Base-by-base conservation (phyloP, 1,140 invertebrate genomes). In the Leptopilina clavipes region DNA sequence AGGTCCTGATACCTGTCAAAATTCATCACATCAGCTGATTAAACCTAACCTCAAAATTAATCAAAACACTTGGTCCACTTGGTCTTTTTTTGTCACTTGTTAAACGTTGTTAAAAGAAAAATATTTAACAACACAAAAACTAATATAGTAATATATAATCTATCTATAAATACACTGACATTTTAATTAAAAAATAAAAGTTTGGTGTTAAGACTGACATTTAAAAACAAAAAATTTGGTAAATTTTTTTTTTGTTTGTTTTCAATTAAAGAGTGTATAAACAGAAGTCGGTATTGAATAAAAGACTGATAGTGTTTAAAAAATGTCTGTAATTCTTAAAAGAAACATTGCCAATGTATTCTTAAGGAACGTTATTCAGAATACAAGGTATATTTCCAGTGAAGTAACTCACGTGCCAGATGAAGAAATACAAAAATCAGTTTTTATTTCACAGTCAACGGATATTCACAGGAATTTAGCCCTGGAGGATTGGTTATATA, bases 401-500 rank as follows among this genome's bases (percentile, higher is more conserved):
- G 71, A 54, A 6, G 75, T 79, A 5, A 81, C 79, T 17, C 79
- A 76, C 10, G 81, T 88, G 14, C 72, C 86, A 19, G 91, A 92
- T 82, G 84, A 86, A 56, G 86, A 91, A 78, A 92, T 95, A 56
- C 93, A 93, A 75, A 97, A 97, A 89, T 95, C 95, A 11, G 96
- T 98, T 45, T 96, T 97, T 81, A 96, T 99, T 81, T 98, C 97
- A 0, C 95, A 96, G 88, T 97, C 96, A 0, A 93, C 93, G 77
- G 94, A 98, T 88, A 95, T 99, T 73, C 98, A 94, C 86, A 94
- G 94, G 1, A 99, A 99, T 91, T 89, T 99, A 82, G 97, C 98
- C 12, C 88, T 99, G 8, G 97, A 99, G 91, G 96, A 98, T 86
- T 99, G 97, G 97, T 90, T 99, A 65, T 98, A 98, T 89, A 93